Conservation (phyloP, 92 coral and sea anemone genomes). For the Epizoanthus scotinus region DNA sequence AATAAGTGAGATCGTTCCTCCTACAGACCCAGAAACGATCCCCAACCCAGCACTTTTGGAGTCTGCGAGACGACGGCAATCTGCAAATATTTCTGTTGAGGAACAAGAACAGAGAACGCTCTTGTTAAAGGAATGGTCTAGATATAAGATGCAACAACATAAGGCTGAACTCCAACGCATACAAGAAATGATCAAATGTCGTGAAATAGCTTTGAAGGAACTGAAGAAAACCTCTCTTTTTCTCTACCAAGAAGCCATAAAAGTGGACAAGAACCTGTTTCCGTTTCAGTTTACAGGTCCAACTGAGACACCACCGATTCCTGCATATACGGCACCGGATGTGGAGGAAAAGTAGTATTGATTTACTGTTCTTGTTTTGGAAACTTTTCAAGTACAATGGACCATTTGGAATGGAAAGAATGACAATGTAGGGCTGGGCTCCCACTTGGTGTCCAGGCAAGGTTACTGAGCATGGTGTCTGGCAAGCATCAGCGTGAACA, state of each 20-base stretch:
- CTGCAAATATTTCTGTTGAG: constrained; percentile 57
- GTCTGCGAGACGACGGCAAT: constrained; percentile 58
- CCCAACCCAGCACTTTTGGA: constrained; percentile 67
- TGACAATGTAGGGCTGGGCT: too few species aligned
- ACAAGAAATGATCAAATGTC: constrained; percentile 80
- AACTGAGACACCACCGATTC: constrained; percentile 91
- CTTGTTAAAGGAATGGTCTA: constrained; percentile 93
- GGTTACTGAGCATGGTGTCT: too few species aligned
- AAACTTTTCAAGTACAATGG: too few species aligned
- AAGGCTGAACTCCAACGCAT: constrained; percentile 85
- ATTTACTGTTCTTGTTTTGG: not conserved
- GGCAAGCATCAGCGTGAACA: too few species aligned
- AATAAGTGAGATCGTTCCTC: constrained; percentile 93
- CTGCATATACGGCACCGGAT: constrained; percentile 91
- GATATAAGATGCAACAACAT: constrained; percentile 90
- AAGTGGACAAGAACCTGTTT: constrained; percentile 77
- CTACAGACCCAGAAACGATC: constrained; percentile 84
- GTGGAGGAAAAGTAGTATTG: constrained; percentile 60
- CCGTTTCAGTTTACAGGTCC: constrained; percentile 91
- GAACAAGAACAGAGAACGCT: constrained; percentile 82
- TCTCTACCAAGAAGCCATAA: constrained; percentile 86
- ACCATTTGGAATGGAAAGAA: too few species aligned
- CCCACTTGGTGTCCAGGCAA: too few species aligned
- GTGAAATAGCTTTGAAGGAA: constrained; percentile 91
- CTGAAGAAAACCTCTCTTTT: constrained; percentile 78